Evolutionary conservation across 2,888 invertebrate species (phyloP).

Genomic region (Omphaloscelis lunosa): DNA sequence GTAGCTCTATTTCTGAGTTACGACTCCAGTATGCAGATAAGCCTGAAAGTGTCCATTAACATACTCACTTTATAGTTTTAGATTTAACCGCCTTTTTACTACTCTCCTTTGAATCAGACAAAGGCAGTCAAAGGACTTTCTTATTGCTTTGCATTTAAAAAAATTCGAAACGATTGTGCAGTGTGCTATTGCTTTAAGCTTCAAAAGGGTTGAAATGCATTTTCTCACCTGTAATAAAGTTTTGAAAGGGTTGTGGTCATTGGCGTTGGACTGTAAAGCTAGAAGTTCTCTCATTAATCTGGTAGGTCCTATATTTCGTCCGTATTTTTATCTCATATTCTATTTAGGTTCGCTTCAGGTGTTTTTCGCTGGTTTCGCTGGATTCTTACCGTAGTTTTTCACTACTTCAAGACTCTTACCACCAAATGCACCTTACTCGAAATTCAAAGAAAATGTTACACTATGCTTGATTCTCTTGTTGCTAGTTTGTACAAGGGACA

Average conservation of each 20-base stretch:
- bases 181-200: conserved; percentile 32
- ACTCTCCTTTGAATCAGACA: conserved; percentile 49
- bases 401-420: no score
- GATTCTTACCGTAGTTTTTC: neutral
- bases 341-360: neutral
- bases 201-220: conserved; percentile 39
- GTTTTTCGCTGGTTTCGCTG: neutral
- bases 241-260: conserved; percentile 36
- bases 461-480: neutral
- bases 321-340: neutral
- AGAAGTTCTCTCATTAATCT: neutral
- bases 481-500: neutral
- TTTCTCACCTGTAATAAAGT: conserved; percentile 43
- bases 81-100: conserved; percentile 59
- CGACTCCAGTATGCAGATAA: conserved; percentile 48
- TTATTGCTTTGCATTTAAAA: conserved; percentile 47
- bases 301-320: no score
- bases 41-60: conserved; percentile 56
- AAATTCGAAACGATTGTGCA: conserved; percentile 19
- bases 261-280: conserved; percentile 19
- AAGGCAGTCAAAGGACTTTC: conserved; percentile 43
- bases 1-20: conserved; percentile 37
- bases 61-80: conserved; percentile 55
- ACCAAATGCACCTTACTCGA: neutral
- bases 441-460: neutral